Percentiles rank a stretch among this genome's conserved stretches.
Conservation (phyloP, 2,888 invertebrate genomes). For the Melanostoma mellinum region DNA sequence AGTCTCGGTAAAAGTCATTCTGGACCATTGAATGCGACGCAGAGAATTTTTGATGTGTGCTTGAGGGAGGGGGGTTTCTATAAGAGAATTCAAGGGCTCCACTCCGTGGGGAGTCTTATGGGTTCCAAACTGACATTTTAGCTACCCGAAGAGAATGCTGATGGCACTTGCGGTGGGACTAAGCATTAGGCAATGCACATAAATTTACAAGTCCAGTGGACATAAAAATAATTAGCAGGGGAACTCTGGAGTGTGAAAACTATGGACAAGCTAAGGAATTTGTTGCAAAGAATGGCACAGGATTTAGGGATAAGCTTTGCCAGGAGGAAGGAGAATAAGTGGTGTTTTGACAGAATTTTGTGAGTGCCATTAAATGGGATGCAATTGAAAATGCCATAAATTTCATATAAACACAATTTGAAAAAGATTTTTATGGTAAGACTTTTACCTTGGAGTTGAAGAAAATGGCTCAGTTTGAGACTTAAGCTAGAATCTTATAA, state of each 20-base stretch:
- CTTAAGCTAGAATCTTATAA: no score
- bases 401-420: no score
- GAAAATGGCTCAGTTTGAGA: no score
- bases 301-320: slow-evolving; percentile 30
- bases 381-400: no score
- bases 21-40: slow-evolving; percentile 60
- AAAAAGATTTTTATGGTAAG: no score
- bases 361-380: background rate
- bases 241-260: slow-evolving; percentile 12
- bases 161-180: slow-evolving; percentile 42
- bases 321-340: slow-evolving; percentile 5
- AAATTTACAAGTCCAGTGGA: slow-evolving; percentile 52
- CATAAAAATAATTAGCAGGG: slow-evolving; percentile 65
- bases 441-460: no score
- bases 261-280: slow-evolving; percentile 22
- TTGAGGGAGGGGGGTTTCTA: background rate
- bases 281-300: slow-evolving; percentile 31
- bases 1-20: slow-evolving; percentile 43
- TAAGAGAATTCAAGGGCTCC: slow-evolving; percentile 37
- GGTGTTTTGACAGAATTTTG: slow-evolving; percentile 11
- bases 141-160: slow-evolving; percentile 44
- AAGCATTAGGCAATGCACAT: slow-evolving; percentile 54
- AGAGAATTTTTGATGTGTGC: slow-evolving; percentile 45
- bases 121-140: slow-evolving; percentile 58
- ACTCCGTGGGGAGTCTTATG: slow-evolving; percentile 53